Conservation (phyloP, 1,140 invertebrate species). For the Drosophila guanche region DNA sequence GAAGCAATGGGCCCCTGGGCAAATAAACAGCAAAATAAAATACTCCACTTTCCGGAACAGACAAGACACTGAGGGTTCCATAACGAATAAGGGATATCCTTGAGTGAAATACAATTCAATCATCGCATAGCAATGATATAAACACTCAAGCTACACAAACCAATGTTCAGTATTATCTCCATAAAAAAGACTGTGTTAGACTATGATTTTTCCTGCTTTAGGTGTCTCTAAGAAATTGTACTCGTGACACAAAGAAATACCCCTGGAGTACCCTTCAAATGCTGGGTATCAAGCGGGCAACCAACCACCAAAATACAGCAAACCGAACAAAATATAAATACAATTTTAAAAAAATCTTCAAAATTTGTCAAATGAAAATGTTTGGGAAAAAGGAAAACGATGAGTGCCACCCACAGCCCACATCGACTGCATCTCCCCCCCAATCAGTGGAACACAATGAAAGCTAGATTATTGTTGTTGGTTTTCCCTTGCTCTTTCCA, state of each 20-base stretch:
- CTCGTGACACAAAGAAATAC: no score
- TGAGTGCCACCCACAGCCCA: constrained; percentile 21
- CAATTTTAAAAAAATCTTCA: constrained; percentile 37
- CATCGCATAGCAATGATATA: no score
- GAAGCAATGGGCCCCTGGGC: constrained; percentile 33
- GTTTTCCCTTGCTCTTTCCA: constrained; percentile 28
- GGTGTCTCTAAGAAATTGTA: no score
- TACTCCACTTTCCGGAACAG: constrained; percentile 24
- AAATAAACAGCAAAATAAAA: constrained; percentile 64
- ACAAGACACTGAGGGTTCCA: constrained; percentile 14
- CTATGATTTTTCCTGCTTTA: no score
- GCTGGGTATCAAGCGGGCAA: constrained; percentile 5
- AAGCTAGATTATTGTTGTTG: constrained; percentile 56
- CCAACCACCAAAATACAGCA: constrained; percentile 39
- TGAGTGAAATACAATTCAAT: no score
- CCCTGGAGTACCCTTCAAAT: no score
- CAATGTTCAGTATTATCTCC: no score
- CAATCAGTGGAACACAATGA: constrained; percentile 37
- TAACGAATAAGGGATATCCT: no score
- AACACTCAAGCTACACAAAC: no score
- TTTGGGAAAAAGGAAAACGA: constrained; percentile 46
- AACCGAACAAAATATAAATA: constrained; percentile 15
- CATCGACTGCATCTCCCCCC: background rate
- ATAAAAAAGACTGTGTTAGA: no score
- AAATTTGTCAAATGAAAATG: constrained; percentile 80